Evolutionary conservation across 1,140 invertebrate species (phyloP).

Genomic region (Manduca sexta): DNA sequence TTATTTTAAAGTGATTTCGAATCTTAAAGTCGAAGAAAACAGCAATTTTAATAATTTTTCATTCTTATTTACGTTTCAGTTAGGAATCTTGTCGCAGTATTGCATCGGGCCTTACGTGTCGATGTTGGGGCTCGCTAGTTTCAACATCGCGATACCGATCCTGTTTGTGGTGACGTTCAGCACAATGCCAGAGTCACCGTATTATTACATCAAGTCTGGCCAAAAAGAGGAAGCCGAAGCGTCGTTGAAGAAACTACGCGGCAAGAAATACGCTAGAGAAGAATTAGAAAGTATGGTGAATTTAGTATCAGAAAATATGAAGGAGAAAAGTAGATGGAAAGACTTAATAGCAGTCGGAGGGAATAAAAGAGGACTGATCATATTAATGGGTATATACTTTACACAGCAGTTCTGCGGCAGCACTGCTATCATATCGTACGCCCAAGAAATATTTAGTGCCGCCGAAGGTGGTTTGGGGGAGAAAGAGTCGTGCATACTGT

Average conservation of each 20-base stretch:
- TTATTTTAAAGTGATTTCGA: too few relatives aligned
- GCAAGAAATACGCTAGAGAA: slow-evolving; percentile 73
- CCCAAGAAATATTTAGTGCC: slow-evolving; percentile 81
- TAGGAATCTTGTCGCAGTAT: slow-evolving; percentile 82
- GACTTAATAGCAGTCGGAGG: slow-evolving; percentile 75
- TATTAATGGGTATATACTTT: slow-evolving; percentile 78
- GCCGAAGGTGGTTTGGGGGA: slow-evolving; percentile 69
- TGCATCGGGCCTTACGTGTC: slow-evolving; percentile 77
- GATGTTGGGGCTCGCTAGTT: slow-evolving; percentile 73
- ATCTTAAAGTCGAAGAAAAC: too few relatives aligned
- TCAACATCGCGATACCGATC: slow-evolving; percentile 75
- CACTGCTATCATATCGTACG: slow-evolving; percentile 83
- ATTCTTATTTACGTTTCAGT: slow-evolving; percentile 42
- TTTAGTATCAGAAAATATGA: slow-evolving; percentile 74
- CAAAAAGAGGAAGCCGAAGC: slow-evolving; percentile 75
- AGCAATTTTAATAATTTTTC: too few relatives aligned
- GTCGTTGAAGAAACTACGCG: slow-evolving; percentile 77
- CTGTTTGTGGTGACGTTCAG: slow-evolving; percentile 78
- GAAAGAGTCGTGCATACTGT: slow-evolving; percentile 76
- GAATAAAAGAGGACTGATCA: slow-evolving; percentile 78
- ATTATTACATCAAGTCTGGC: slow-evolving; percentile 78
- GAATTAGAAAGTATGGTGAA: slow-evolving; percentile 77
- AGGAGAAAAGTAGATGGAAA: slow-evolving; percentile 71
- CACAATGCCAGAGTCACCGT: slow-evolving; percentile 86
- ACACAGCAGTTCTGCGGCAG: slow-evolving; percentile 86